Conservation (phyloP, 2,797 vertebrate species). For the Remorina albescens region DNA sequence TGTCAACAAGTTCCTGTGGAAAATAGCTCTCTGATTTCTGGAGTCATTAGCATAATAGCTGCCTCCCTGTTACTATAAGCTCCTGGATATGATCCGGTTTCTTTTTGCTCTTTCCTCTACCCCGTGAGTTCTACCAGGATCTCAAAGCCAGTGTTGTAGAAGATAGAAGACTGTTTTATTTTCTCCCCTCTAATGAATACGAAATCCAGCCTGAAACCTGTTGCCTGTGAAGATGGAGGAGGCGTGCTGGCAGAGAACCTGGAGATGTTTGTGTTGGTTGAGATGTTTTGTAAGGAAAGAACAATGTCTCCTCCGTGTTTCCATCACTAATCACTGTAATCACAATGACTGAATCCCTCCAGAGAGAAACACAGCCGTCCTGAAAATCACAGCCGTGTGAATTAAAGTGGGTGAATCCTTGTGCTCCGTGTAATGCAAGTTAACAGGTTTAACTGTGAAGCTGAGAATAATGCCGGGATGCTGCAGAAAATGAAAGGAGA, state of each 20-base stretch:
- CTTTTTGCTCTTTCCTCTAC: neutral
- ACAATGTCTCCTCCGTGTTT: constrained; percentile 32
- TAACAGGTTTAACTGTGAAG: constrained; percentile 57
- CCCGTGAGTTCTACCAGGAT: neutral
- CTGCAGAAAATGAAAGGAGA: constrained; percentile 24
- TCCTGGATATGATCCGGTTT: neutral
- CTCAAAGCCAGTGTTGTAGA: neutral
- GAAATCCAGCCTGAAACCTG: neutral
- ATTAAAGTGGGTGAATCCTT: constrained; percentile 32
- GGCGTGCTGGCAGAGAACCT: constrained; percentile 3
- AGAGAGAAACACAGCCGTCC: constrained; percentile 3
- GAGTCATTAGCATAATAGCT: constrained; percentile 30
- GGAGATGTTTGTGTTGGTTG: constrained; percentile 21
- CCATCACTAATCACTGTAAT: constrained; percentile 38
- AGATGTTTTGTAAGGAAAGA: constrained; percentile 33
- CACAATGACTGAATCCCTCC: constrained; percentile 16
- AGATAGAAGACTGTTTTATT: neutral
- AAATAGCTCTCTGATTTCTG: constrained; percentile 46
- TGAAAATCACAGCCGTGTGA: constrained; percentile 16
- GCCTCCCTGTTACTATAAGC: neutral
- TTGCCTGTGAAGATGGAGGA: constrained; percentile 12
- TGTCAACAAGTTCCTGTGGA: constrained; percentile 40
- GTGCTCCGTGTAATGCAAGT: constrained; percentile 31
- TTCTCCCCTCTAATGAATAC: neutral
- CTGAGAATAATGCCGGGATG: constrained; percentile 27